A percentile compares a stretch with the other conserved stretches of the same genome.
Evolutionary conservation across 2,113 vertebrate genomes (phyloP).

Genomic region (Apteryx mantelli): DNA sequence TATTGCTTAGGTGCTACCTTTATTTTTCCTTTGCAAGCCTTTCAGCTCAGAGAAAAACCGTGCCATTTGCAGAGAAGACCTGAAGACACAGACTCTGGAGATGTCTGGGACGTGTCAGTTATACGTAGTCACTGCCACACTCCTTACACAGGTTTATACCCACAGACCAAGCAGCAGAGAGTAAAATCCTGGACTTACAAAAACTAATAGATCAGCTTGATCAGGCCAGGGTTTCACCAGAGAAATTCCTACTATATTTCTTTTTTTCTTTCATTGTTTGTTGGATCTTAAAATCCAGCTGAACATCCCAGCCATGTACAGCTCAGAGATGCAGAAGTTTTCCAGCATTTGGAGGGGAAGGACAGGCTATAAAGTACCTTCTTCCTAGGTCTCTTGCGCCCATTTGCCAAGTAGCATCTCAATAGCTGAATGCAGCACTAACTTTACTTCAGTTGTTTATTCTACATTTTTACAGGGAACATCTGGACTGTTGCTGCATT

Average conservation of each 20-base stretch:
- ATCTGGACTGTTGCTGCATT: not conserved
- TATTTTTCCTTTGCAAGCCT: not conserved
- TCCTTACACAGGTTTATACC: not conserved
- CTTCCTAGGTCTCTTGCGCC: not conserved
- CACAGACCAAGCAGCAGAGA: not conserved
- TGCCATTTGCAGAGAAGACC: not conserved
- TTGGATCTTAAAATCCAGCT: not conserved
- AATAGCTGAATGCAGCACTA: not conserved
- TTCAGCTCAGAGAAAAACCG: not conserved
- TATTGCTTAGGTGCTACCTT: not conserved
- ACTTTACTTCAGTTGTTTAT: not conserved
- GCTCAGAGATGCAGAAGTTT: not conserved
- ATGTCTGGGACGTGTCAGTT: not conserved
- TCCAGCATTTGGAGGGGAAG: not conserved
- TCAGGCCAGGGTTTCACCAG: not conserved
- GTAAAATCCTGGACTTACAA: not conserved
- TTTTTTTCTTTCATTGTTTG: not conserved
- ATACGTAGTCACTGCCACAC: not conserved
- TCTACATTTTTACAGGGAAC: not conserved
- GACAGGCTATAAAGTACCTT: not conserved
- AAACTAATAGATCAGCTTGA: not conserved
- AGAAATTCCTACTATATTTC: not conserved
- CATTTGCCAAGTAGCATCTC: not conserved
- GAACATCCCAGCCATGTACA: not conserved
- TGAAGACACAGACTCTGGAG: not conserved